A percentile compares a stretch with the other conserved stretches of the same genome.
phyloP scores from a whole-genome alignment of 1,140 invertebrate species.

The Orius insidiosus region DNA sequence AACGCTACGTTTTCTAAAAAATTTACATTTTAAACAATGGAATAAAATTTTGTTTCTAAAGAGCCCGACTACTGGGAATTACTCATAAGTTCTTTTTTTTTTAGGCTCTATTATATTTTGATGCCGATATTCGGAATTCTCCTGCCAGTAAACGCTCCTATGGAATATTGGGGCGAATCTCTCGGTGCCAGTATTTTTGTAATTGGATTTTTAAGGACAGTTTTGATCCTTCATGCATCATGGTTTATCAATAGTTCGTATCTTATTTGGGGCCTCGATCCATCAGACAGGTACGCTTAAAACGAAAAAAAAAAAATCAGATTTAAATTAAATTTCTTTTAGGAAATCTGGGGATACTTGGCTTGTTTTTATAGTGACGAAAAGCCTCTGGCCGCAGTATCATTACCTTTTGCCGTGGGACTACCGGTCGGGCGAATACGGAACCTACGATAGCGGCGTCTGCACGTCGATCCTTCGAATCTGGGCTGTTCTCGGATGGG shows the following conservation, averaged over 20 bases:
- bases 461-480: slow-evolving; percentile 45
- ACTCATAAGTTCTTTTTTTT: slow-evolving; percentile 17
- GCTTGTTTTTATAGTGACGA: slow-evolving; percentile 48
- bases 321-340: too few relatives aligned
- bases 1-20: too few relatives aligned
- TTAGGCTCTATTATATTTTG: slow-evolving; percentile 50
- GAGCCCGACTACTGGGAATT: background rate
- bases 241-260: slow-evolving; percentile 47
- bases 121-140: slow-evolving; percentile 44
- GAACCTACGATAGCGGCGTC: slow-evolving; percentile 45
- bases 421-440: slow-evolving; percentile 58
- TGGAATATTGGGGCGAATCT: slow-evolving; percentile 55
- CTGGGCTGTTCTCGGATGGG: slow-evolving; percentile 41
- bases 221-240: slow-evolving; percentile 29
- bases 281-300: slow-evolving; percentile 42
- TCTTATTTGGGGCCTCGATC: slow-evolving; percentile 49
- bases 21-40: too few relatives aligned
- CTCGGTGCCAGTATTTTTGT: slow-evolving; percentile 38
- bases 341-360: slow-evolving; percentile 52
- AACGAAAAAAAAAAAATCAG: too few relatives aligned
- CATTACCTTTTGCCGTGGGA: slow-evolving; percentile 60
- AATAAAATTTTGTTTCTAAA: too few relatives aligned
- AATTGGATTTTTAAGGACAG: slow-evolving; percentile 45
- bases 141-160: slow-evolving; percentile 51
- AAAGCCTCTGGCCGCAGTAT: slow-evolving; percentile 58